These are phyloP conservation scores for Orchesella cincta DNA, from an alignment of 1,140 invertebrate genomes.

Conservation along the genomic window DNA sequence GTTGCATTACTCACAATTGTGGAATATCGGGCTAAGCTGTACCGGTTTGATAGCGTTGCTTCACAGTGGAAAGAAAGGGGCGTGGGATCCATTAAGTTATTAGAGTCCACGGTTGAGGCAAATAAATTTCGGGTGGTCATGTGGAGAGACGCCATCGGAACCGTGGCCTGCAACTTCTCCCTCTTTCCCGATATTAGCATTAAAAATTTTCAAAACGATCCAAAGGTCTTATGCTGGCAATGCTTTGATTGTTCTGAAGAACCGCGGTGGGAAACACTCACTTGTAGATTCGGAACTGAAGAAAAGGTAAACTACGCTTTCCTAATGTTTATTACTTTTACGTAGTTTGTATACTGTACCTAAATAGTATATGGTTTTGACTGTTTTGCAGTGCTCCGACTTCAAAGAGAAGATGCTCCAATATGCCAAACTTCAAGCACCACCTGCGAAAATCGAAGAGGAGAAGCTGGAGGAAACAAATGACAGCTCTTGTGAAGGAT, in stretches of 20 bases:
- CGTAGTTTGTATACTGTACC: too few species aligned
- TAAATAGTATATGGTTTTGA: too few species aligned
- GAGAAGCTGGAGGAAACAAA: background rate
- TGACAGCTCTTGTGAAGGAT: background rate
- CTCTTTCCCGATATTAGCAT: background rate
- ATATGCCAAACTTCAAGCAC: background rate
- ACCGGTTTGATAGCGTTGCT: conserved; percentile 64
- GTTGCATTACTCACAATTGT: too few species aligned
- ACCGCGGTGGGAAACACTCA: background rate
- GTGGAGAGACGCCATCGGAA: conserved; percentile 66
- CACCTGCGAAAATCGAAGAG: background rate
- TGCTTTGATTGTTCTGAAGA: background rate
- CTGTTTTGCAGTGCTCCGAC: background rate
- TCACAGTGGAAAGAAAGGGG: conserved; percentile 87
- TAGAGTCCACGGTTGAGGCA: conserved; percentile 65
- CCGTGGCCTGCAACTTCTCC: background rate
- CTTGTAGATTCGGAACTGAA: conserved; percentile 9
- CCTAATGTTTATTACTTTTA: too few species aligned
- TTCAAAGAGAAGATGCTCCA: background rate
- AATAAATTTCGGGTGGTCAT: conserved; percentile 71
- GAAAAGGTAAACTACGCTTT: background rate
- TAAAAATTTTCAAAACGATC: background rate
- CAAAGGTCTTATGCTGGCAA: background rate
- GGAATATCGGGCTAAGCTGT: conserved; percentile 68
- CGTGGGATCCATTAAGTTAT: conserved; percentile 71